These are phyloP conservation scores for Leistus spinibarbis DNA, from an alignment of 2,888 invertebrate genomes.

Conservation along the genomic window DNA sequence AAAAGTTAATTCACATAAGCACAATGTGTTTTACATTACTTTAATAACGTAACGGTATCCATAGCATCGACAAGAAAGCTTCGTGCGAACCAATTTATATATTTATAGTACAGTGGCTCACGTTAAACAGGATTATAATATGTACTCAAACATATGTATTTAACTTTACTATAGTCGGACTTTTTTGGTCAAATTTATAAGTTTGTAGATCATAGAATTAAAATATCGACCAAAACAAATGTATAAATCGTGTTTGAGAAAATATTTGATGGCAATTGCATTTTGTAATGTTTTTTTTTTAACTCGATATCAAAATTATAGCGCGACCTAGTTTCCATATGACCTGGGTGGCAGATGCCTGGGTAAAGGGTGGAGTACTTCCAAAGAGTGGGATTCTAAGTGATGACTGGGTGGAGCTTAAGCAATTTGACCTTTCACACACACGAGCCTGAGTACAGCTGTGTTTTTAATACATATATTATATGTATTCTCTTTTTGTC, in stretches of 20 bases:
- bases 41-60: neutral
- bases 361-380: neutral
- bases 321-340: neutral
- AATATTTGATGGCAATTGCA: neutral
- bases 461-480: neutral
- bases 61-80: neutral
- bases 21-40: neutral
- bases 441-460: neutral
- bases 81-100: neutral
- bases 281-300: neutral
- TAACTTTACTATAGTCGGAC: no score
- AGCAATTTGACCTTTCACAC: conserved; percentile 5
- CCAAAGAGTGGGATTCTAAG: neutral
- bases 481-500: neutral
- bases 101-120: neutral
- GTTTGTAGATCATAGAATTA: no score
- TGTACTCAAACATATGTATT: no score
- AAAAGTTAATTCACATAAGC: neutral
- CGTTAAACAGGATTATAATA: neutral
- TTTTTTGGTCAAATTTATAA: no score
- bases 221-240: no score
- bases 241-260: no score
- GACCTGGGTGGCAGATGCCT: neutral
- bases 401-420: conserved; percentile 6
- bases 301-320: neutral